A percentile compares a stretch with the other conserved stretches of the same genome.
These are phyloP conservation scores for Xestia rhomboidea DNA, from an alignment of 2,888 invertebrate species.

Conservation along the genomic window DNA sequence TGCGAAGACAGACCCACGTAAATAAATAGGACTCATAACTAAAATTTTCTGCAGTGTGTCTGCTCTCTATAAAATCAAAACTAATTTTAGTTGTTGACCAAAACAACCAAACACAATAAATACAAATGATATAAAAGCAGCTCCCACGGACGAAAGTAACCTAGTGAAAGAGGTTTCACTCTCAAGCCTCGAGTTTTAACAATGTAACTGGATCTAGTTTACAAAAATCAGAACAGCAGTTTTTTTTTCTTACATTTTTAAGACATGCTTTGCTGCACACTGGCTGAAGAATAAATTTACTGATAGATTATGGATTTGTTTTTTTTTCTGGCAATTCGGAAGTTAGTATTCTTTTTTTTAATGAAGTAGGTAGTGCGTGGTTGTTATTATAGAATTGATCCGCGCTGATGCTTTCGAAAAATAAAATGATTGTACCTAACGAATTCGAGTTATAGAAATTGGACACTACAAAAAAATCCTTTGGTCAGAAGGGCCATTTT, in stretches of 20 bases:
- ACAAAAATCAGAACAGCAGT: slow-evolving; percentile 16
- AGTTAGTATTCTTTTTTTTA: slow-evolving; percentile 7
- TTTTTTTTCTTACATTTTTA: slow-evolving; percentile 12
- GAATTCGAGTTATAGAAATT: not conserved
- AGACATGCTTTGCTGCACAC: slow-evolving; percentile 16
- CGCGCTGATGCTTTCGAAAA: not conserved
- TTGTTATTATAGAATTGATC: not conserved
- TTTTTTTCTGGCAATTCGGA: not conserved
- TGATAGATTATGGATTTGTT: not conserved
- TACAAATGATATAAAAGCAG: slow-evolving; percentile 27
- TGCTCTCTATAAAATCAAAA: slow-evolving; percentile 24
- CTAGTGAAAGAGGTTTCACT: slow-evolving; percentile 61
- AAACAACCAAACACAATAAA: slow-evolving; percentile 34
- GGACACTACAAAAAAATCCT: not conserved
- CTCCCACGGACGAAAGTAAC: slow-evolving; percentile 62
- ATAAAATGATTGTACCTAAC: not conserved
- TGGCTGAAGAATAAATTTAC: slow-evolving; percentile 1
- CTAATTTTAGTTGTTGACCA: slow-evolving; percentile 10
- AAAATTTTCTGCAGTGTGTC: not conserved
- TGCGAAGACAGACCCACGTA: not conserved
- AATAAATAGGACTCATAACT: not conserved
- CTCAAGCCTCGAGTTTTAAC: slow-evolving; percentile 46
- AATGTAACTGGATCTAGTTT: slow-evolving; percentile 50
- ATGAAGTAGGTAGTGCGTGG: not conserved
- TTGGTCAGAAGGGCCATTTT: no score